Percentiles rank a stretch among this genome's conserved stretches.
Evolutionary conservation across 1,140 invertebrate genomes (phyloP).

Genomic region (Drosophila kepulauana): DNA sequence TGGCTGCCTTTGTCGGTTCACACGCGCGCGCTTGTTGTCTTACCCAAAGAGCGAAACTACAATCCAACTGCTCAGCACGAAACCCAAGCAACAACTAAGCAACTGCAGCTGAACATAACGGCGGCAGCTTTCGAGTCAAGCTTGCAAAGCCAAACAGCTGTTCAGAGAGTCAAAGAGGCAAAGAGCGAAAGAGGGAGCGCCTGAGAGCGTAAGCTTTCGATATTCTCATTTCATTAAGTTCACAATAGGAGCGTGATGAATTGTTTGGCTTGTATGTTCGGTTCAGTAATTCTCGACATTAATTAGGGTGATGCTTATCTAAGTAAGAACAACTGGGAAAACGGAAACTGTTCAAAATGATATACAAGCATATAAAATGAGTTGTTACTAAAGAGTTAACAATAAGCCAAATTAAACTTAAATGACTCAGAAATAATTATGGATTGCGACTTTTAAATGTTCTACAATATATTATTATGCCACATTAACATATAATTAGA

Average conservation of each 20-base stretch:
- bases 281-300: constrained; percentile 54
- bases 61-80: constrained; percentile 61
- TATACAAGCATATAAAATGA: constrained; percentile 4
- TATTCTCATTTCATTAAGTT: constrained; percentile 46
- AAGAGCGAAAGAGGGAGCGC: not conserved
- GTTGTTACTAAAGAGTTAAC: not conserved
- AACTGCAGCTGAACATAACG: not conserved
- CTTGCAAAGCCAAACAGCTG: constrained; percentile 56
- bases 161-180: constrained; percentile 1
- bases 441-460: not conserved
- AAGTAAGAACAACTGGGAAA: constrained; percentile 22
- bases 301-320: constrained; percentile 63
- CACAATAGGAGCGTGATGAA: constrained; percentile 38
- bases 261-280: constrained; percentile 33
- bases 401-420: not conserved
- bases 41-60: constrained; percentile 8
- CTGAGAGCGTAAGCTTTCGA: constrained; percentile 26
- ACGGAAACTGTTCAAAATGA: constrained; percentile 54
- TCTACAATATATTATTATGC: not conserved
- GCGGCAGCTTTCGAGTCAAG: constrained; percentile 67
- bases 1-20: constrained; percentile 30
- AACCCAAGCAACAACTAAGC: constrained; percentile 52
- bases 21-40: constrained; percentile 38
- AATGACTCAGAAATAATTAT: no score
- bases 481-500: not conserved